Percentiles rank a stretch among this genome's conserved stretches.
Evolutionary conservation across 2,113 vertebrate species (phyloP).

Genomic region (Trichechus manatus): DNA sequence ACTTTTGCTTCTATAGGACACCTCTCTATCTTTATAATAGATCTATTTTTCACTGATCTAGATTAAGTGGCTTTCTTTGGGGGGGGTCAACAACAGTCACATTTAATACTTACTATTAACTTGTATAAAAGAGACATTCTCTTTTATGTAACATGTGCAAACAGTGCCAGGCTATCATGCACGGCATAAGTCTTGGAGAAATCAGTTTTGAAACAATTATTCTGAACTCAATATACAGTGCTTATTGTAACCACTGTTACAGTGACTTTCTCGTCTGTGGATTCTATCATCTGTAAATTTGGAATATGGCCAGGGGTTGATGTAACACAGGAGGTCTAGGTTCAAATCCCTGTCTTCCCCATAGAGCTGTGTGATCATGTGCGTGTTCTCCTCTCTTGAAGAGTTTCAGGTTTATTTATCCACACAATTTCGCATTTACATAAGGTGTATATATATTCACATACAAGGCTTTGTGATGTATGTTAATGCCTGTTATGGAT

Average conservation of each 20-base stretch:
- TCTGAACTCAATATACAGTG: neutral
- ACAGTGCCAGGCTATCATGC: neutral
- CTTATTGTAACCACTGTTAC: neutral
- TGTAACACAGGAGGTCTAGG: neutral
- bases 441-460: no score
- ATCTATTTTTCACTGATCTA: neutral
- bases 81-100: neutral
- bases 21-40: neutral
- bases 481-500: no score
- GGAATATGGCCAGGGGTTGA: neutral
- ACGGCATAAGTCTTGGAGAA: neutral
- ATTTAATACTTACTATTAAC: neutral
- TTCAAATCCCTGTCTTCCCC: neutral
- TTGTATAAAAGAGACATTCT: neutral
- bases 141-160: neutral
- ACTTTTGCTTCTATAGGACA: neutral
- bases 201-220: neutral
- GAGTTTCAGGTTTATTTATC: neutral
- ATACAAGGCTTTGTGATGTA: no score
- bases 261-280: neutral
- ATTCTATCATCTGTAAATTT: neutral
- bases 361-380: neutral
- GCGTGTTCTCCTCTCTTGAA: neutral
- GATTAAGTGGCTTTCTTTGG: neutral
- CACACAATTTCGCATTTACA: no score